Conservation (phyloP, 2,113 vertebrate species). For the Malurus alboscapulatus region DNA sequence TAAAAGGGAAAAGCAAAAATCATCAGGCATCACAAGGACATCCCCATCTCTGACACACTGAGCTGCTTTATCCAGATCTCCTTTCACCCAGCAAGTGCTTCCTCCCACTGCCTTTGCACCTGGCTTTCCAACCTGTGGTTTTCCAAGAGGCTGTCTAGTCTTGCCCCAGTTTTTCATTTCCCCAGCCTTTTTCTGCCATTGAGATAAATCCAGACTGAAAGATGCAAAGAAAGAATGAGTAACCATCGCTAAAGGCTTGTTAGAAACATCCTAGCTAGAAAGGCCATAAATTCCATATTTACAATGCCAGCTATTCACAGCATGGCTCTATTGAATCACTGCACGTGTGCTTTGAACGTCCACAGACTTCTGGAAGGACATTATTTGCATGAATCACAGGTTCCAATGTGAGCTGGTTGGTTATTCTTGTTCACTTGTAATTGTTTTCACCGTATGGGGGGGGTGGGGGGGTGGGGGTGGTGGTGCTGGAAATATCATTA, state of each 20-base stretch:
- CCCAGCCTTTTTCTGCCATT: background rate
- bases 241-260: background rate
- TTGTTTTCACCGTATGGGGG: background rate
- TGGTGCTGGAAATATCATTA: conserved; percentile 5
- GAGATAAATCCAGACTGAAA: conserved; percentile 10
- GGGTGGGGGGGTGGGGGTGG: too few relatives aligned
- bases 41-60: rapidly evolving
- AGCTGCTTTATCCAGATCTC: background rate
- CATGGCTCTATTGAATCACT: conserved; percentile 19
- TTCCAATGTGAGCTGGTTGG: background rate
- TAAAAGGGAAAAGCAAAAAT: too few relatives aligned
- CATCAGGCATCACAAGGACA: too few relatives aligned
- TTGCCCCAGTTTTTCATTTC: background rate
- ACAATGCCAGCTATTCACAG: conserved; percentile 22
- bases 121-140: background rate
- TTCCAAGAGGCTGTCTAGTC: background rate
- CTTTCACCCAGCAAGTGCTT: background rate
- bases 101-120: background rate
- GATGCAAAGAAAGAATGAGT: background rate
- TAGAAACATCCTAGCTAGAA: background rate
- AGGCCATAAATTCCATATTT: conserved; percentile 12
- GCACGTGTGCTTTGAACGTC: conserved; percentile 25
- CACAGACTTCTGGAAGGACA: conserved; percentile 2
- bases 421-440: background rate
- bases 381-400: conserved; percentile 18